Percentiles rank a stretch among this genome's conserved stretches.
These are phyloP conservation scores for Dryomyza anilis DNA, from an alignment of 2,888 invertebrate genomes.

Conservation along the genomic window DNA sequence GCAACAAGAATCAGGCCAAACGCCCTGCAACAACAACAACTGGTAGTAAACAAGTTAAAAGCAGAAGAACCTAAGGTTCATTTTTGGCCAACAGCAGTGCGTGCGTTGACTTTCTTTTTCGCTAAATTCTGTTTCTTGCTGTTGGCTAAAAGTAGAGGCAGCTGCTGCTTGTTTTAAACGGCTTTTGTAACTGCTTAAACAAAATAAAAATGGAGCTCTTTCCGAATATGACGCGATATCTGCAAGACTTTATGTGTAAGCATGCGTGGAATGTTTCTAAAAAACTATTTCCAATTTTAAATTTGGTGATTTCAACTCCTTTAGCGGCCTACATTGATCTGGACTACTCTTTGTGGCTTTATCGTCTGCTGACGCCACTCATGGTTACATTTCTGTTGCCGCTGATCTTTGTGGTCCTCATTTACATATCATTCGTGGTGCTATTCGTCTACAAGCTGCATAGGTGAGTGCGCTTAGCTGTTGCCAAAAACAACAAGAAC, in stretches of 20 bases:
- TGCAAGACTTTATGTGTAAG: conserved; percentile 52
- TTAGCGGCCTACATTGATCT: conserved; percentile 81
- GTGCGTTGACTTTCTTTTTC: not conserved
- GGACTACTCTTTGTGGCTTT: conserved; percentile 82
- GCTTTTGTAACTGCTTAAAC: not conserved
- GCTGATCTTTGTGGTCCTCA: conserved; percentile 76
- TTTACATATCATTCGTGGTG: conserved; percentile 82
- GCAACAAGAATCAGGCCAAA: not conserved
- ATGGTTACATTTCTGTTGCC: conserved; percentile 86
- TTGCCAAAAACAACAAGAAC: no score
- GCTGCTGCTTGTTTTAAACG: not conserved
- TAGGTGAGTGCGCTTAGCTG: conserved; percentile 65
- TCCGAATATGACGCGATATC: conserved; percentile 42
- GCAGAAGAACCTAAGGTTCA: not conserved
- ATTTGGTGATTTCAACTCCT: not conserved
- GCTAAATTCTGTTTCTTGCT: not conserved
- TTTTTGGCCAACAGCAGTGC: not conserved
- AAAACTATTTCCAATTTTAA: not conserved
- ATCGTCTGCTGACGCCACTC: conserved; percentile 82
- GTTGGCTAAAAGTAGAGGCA: not conserved
- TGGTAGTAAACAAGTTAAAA: no score
- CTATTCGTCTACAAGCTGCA: conserved; percentile 86
- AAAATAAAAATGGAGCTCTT: conserved; percentile 50
- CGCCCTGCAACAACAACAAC: not conserved
- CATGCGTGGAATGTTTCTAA: conserved; percentile 3